Evolutionary conservation across 92 coral and sea anemone genomes (phyloP).

Genomic region (Epizoanthus rinbou): DNA sequence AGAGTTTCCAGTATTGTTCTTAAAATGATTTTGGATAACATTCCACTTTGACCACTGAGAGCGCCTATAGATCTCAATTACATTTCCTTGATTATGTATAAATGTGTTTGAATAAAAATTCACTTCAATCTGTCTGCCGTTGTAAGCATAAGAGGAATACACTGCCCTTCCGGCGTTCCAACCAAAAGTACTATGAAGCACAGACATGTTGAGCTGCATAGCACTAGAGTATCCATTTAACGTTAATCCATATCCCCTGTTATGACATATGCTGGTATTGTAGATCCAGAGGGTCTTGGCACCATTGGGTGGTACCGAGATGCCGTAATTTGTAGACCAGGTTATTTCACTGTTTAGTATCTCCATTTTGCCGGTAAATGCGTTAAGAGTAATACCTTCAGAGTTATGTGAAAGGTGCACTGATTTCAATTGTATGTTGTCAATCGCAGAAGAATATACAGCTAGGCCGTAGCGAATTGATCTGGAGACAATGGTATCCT

Average conservation of each 20-base stretch:
- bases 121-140: too few relatives aligned
- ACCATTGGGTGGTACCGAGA: not conserved
- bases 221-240: not conserved
- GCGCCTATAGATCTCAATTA: slow-evolving; percentile 9
- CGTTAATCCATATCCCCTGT: slow-evolving; percentile 15
- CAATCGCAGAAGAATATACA: not conserved
- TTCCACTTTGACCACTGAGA: slow-evolving; percentile 21
- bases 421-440: not conserved
- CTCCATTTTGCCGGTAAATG: slow-evolving; percentile 16
- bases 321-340: slow-evolving; percentile 6
- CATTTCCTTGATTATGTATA: slow-evolving; percentile 39
- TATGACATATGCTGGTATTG: slow-evolving; percentile 21
- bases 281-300: slow-evolving; percentile 4
- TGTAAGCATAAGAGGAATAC: not conserved
- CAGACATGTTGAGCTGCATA: not conserved
- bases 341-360: slow-evolving; percentile 30
- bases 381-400: slow-evolving; percentile 16
- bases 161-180: slow-evolving; percentile 31
- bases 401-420: not conserved
- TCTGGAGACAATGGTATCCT: not conserved
- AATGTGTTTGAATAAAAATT: slow-evolving; percentile 23
- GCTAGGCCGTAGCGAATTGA: not conserved
- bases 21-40: slow-evolving; percentile 34
- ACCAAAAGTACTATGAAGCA: slow-evolving; percentile 12
- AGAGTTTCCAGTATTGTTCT: slow-evolving; percentile 35